Conservation (phyloP, 53 echinoderm and acorn worm genomes). For the Astropecten irregularis region DNA sequence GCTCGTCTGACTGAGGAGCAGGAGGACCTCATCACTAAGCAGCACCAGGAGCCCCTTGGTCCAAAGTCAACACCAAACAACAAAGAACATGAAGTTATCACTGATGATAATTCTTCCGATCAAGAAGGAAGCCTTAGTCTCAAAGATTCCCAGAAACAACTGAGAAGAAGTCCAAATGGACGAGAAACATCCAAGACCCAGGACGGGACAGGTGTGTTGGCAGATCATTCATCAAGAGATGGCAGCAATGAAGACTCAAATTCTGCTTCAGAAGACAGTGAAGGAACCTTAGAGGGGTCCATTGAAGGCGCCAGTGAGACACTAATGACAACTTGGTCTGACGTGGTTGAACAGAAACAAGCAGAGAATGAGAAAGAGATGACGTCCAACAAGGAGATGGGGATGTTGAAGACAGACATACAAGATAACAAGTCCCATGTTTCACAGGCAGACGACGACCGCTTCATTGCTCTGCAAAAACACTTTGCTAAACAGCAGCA, state of each 20-base stretch:
- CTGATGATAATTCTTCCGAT: not conserved
- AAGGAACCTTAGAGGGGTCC: slow-evolving; percentile 13
- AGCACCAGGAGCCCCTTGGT: slow-evolving; percentile 19
- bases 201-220: no score
- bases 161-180: slow-evolving; percentile 11
- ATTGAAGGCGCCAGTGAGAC: slow-evolving; percentile 29
- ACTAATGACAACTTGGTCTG: slow-evolving; percentile 81
- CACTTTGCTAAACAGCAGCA: slow-evolving; percentile 62
- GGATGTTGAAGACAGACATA: not conserved
- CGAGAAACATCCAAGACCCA: not conserved
- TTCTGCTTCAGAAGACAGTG: slow-evolving; percentile 20
- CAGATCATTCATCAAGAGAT: no score
- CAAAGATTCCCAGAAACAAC: not conserved
- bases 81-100: no score
- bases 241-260: not conserved
- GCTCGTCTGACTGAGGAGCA: slow-evolving; percentile 2
- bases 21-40: slow-evolving; percentile 14
- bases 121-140: not conserved
- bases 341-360: slow-evolving; percentile 67
- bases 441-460: slow-evolving; percentile 9
- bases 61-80: not conserved
- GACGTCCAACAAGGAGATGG: not conserved
- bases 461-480: not conserved
- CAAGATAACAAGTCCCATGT: not conserved
- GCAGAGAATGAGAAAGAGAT: slow-evolving; percentile 8